These are phyloP conservation scores for Trinorchestia longiramus DNA, from an alignment of 1,140 invertebrate species.

Conservation along the genomic window DNA sequence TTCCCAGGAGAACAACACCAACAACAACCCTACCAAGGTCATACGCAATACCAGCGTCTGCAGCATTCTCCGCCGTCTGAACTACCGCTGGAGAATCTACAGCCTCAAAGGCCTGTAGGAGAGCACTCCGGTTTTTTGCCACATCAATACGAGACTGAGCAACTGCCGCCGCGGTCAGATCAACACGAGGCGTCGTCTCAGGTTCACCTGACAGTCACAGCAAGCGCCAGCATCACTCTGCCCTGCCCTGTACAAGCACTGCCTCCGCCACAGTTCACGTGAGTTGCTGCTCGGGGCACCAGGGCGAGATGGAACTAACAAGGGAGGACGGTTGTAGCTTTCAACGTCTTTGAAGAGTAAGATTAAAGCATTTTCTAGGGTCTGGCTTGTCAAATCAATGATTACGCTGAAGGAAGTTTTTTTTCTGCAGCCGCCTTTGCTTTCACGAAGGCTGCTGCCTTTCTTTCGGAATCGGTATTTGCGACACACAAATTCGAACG, in stretches of 20 bases:
- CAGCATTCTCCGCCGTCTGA: neutral
- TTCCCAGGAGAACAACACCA: neutral
- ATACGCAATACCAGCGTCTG: neutral
- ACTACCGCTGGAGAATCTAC: neutral
- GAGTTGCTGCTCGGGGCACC: neutral
- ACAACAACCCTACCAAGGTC: neutral
- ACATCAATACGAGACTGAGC: neutral
- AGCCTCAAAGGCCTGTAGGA: neutral
- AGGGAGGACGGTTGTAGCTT: neutral
- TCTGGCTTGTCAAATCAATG: neutral
- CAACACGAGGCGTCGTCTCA: neutral
- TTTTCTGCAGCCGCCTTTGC: neutral
- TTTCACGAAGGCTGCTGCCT: too few species aligned
- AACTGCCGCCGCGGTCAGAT: neutral
- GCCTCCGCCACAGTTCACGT: neutral
- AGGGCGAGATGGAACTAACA: neutral
- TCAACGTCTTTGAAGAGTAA: neutral
- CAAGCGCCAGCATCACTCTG: neutral
- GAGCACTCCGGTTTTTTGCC: neutral
- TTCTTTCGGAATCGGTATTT: too few species aligned
- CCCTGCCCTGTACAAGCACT: neutral
- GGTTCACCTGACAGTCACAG: neutral
- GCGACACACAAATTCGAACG: too few species aligned
- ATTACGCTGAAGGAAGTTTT: neutral
- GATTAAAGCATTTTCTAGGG: neutral